Conservation (phyloP, 2,797 vertebrate genomes). For the Synaphobranchus kaupii region DNA sequence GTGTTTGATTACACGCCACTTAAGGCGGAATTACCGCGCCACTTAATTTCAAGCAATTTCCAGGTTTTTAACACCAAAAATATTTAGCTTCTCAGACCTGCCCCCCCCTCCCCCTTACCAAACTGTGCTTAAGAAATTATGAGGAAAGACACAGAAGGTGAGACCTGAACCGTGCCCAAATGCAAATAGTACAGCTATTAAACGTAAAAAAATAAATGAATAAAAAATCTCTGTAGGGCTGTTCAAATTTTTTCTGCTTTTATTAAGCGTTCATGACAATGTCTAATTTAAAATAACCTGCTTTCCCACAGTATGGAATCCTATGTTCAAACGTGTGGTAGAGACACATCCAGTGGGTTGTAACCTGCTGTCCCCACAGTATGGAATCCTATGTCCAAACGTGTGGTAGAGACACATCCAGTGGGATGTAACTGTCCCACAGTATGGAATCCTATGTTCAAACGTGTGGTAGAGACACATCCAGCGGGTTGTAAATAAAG, state of each 20-base stretch:
- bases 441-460: conserved; percentile 57
- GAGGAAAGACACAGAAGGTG: not conserved
- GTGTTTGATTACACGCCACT: conserved; percentile 35
- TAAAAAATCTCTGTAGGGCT: conserved; percentile 17
- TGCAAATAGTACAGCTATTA: not conserved
- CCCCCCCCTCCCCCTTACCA: not conserved
- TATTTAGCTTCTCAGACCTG: conserved; percentile 39
- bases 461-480: conserved; percentile 62
- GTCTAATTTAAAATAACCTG: conserved; percentile 56
- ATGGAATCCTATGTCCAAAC: conserved; percentile 57
- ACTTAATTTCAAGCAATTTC: conserved; percentile 41
- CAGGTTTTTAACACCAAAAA: conserved; percentile 37
- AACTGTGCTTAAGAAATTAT: conserved; percentile 26
- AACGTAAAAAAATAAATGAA: conserved; percentile 25
- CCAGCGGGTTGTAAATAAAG: conserved; percentile 58
- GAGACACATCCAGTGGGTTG: conserved; percentile 42
- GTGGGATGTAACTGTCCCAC: conserved; percentile 35
- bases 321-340: conserved; percentile 59
- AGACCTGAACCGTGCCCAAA: not conserved
- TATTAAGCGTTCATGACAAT: not conserved
- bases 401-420: conserved; percentile 59
- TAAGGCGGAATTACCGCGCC: conserved; percentile 25
- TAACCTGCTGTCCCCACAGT: conserved; percentile 52
- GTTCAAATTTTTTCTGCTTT: not conserved
- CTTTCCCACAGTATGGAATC: conserved; percentile 67